These are phyloP conservation scores for Numenius phaeopus DNA, from an alignment of 2,797 vertebrate genomes.

Conservation along the genomic window DNA sequence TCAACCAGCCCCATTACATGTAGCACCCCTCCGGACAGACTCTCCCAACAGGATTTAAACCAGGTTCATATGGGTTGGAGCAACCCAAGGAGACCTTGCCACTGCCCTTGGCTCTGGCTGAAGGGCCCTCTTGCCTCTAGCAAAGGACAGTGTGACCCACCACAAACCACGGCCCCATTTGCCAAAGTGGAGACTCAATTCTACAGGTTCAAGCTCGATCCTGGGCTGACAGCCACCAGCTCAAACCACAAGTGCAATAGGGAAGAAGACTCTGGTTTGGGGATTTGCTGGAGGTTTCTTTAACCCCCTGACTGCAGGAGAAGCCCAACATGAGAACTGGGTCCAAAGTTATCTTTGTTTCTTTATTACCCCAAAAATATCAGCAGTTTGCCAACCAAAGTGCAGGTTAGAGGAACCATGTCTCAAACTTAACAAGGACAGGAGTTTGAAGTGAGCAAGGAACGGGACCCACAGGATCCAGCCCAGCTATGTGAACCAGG, in stretches of 20 bases:
- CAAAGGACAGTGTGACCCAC: not conserved
- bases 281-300: not conserved
- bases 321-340: not conserved
- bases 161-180: fast-evolving
- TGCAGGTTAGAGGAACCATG: not conserved
- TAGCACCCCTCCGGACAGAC: not conserved
- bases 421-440: not conserved
- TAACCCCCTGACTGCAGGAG: not conserved
- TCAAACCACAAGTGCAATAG: not conserved
- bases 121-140: not conserved
- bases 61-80: not conserved
- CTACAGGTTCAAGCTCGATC: not conserved
- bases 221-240: not conserved
- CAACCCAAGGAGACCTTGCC: not conserved
- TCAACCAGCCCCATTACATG: not conserved
- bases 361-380: not conserved
- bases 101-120: not conserved
- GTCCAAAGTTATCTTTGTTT: not conserved
- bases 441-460: not conserved
- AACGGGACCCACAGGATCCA: not conserved
- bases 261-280: not conserved
- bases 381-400: not conserved
- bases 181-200: not conserved
- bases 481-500: not conserved
- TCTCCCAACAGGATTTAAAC: not conserved